Base-by-base conservation (phyloP, 1,140 invertebrate genomes). In the Frieseomelitta varia region DNA sequence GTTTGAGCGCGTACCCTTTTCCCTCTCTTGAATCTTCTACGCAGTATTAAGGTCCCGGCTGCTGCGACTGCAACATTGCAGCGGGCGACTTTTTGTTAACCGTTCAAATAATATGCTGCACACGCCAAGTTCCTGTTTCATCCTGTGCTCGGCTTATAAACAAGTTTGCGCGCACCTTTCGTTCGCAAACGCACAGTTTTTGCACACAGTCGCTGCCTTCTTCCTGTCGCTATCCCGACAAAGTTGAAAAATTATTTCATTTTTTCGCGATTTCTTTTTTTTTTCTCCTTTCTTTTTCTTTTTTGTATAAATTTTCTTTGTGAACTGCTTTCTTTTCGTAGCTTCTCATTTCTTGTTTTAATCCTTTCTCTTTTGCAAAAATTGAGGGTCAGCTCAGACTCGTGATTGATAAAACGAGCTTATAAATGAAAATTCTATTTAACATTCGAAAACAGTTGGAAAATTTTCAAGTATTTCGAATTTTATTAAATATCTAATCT, bases 21-120 rank as follows among this genome's bases (percentile, higher is more conserved):
- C 71, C 27, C 34, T 71, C 55, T 56, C n/a, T 65, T 39, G 27
- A 14, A 76, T 81, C 72, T 85, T 85, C 84, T 81, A 85, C 79
- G 83, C 83, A 85, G 83, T 63, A 75, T 81, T 77, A 85, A 85
- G 84, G 83, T 77, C 68, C 58, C 58, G 73, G 14, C 17, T 73
- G 34, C 71, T 19, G 19, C 69, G n/a, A 39, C 75, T 80, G 69
- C 69, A 79, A n/a, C 77, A 73, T 67, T 56, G 69, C 69, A 79
- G 69, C 69, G 53, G 51, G 27, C 47, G 51, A 73, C 30, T 79
- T 80, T 73, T 79, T 56, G 34, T 61, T 30, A 27, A 47, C 30
- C 51, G 73, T 39, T 56, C 34, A n/a, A 67, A 80, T 47, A 10
- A 47, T 61, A 30, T 68, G 47, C 2, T 27, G 67, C 77, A 56